phyloP scores from a whole-genome alignment of 2,888 invertebrate species.

The Tipula unca region DNA sequence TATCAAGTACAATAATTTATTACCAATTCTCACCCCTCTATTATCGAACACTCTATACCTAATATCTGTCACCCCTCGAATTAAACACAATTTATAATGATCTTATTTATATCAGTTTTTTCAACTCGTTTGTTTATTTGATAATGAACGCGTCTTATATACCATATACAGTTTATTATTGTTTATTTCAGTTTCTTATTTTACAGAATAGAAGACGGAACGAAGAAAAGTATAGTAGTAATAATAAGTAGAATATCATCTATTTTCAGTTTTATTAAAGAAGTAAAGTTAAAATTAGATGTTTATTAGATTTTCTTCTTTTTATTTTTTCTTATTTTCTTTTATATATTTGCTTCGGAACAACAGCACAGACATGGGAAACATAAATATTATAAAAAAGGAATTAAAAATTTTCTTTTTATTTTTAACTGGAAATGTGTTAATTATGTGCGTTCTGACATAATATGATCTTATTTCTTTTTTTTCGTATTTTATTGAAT shows the following conservation, averaged over 20 bases:
- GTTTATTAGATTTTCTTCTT: neutral
- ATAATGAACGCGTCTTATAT: neutral
- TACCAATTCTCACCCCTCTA: too few relatives aligned
- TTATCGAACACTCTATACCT: too few relatives aligned
- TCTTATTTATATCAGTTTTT: neutral
- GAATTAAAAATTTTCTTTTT: neutral
- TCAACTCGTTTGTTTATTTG: neutral
- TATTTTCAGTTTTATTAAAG: neutral
- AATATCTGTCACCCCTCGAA: too few relatives aligned
- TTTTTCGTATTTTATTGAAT: neutral
- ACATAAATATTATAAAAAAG: neutral
- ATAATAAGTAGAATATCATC: neutral
- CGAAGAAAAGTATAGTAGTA: neutral
- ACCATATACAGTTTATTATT: neutral
- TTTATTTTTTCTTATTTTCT: neutral
- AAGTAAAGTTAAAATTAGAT: neutral
- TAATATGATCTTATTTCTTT: neutral
- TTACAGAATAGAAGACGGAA: neutral
- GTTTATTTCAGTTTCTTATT: neutral
- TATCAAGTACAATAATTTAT: too few relatives aligned
- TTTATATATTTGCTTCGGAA: neutral
- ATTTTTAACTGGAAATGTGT: constrained; percentile 14
- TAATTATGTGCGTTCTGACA: constrained; percentile 8
- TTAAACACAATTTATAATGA: neutral
- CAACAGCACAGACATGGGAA: neutral